phyloP scores from a whole-genome alignment of 2,113 vertebrate species.

The Hemibagrus wyckioides region DNA sequence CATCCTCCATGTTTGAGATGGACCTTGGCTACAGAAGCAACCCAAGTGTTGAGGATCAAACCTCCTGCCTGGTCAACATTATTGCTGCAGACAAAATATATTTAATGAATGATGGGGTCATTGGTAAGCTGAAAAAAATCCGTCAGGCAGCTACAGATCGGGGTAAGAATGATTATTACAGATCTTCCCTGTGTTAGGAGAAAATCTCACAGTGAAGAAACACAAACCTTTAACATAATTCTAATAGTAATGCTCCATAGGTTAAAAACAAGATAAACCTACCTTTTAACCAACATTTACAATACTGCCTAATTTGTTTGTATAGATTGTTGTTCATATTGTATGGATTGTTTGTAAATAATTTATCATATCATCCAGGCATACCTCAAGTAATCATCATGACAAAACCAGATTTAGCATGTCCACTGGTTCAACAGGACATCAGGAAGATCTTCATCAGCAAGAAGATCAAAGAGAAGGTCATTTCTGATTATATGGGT shows the following conservation, averaged over 20 bases:
- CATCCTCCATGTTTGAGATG: neutral
- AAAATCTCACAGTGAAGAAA: too few species aligned
- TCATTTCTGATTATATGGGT: neutral
- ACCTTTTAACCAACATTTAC: too few species aligned
- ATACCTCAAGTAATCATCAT: constrained; percentile 29
- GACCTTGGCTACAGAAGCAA: neutral
- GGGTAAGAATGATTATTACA: too few species aligned
- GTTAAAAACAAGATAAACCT: too few species aligned
- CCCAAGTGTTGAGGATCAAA: neutral
- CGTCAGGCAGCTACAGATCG: neutral
- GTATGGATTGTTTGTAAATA: neutral
- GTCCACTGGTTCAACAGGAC: constrained; percentile 16
- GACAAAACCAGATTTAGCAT: constrained; percentile 11
- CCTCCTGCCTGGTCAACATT: constrained; percentile 36
- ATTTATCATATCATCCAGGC: neutral
- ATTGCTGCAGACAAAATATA: neutral
- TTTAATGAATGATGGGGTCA: too few species aligned
- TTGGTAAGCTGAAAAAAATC: constrained; percentile 23
- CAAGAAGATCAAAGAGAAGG: constrained; percentile 31
- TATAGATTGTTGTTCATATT: neutral
- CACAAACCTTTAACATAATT: too few species aligned
- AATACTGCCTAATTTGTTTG: neutral
- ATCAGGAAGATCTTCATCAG: neutral
- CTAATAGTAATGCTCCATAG: too few species aligned
- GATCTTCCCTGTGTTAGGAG: too few species aligned